phyloP scores from a whole-genome alignment of 2,113 vertebrate genomes.

The Hyla sarda region DNA sequence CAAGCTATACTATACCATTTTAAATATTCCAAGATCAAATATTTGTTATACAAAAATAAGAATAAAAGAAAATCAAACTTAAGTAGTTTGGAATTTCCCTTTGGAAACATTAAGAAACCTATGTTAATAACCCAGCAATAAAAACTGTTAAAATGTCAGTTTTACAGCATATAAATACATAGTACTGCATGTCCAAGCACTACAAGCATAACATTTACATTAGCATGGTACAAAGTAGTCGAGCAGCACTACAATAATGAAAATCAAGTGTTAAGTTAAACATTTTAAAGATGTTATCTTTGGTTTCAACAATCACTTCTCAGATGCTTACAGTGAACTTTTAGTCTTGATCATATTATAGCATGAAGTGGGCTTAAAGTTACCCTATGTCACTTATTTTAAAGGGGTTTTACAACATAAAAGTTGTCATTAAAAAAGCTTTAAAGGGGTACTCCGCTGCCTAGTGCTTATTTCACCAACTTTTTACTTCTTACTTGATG shows the following conservation, averaged over 20 bases:
- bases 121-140: constrained; percentile 28
- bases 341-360: neutral
- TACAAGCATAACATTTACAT: constrained; percentile 1
- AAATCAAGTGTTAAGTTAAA: neutral
- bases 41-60: constrained; percentile 1
- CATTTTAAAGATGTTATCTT: constrained; percentile 21
- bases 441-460: too few species aligned
- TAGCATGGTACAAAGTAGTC: neutral
- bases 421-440: too few species aligned
- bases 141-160: constrained; percentile 23
- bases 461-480: too few species aligned
- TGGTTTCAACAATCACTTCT: neutral
- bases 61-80: constrained; percentile 27
- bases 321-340: neutral
- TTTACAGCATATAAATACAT: constrained; percentile 11
- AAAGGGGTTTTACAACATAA: too few species aligned
- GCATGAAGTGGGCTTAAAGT: neutral
- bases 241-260: neutral
- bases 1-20: neutral
- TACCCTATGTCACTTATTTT: neutral
- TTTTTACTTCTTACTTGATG: too few species aligned
- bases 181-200: neutral
- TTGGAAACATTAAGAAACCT: constrained; percentile 30
- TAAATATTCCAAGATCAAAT: constrained; percentile 8
- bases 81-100: constrained; percentile 33